These are phyloP conservation scores for Trachelus troglodyta DNA, from an alignment of 2,888 invertebrate species.

Conservation along the genomic window DNA sequence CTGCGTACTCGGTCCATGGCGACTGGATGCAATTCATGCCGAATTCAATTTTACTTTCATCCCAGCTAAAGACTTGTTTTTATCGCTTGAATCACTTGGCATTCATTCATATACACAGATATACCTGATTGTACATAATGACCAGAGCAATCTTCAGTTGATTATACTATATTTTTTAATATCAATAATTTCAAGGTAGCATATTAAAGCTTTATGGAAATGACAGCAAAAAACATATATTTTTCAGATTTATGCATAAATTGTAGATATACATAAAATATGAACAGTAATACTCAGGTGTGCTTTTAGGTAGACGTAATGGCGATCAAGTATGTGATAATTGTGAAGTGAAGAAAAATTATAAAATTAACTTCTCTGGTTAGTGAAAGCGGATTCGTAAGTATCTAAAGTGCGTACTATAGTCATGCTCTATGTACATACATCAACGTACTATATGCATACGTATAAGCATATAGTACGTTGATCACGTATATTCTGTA, in stretches of 20 bases:
- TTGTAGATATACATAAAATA: not conserved
- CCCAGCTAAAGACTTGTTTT: constrained; percentile 6
- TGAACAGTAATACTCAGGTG: not conserved
- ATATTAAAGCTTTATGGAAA: not conserved
- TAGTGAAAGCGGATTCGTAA: not conserved
- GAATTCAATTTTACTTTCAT: constrained; percentile 54
- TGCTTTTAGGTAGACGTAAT: not conserved
- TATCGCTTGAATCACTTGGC: not conserved
- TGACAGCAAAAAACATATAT: not conserved
- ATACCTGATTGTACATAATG: not conserved
- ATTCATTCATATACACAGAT: not conserved
- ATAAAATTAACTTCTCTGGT: not conserved
- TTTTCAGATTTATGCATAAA: not conserved
- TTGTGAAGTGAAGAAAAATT: not conserved
- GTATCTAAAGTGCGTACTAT: not conserved
- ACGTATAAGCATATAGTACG: not conserved
- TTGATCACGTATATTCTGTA: not conserved
- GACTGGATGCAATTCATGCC: constrained; percentile 42
- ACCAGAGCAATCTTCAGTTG: not conserved
- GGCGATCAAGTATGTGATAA: not conserved
- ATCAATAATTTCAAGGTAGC: not conserved
- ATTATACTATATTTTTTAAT: not conserved
- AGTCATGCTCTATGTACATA: not conserved
- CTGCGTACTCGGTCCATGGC: constrained; percentile 30
- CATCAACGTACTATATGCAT: not conserved